Percentiles rank a stretch among this genome's conserved stretches.
Evolutionary conservation across 2,113 vertebrate species (phyloP).

Genomic region (Natator depressus): DNA sequence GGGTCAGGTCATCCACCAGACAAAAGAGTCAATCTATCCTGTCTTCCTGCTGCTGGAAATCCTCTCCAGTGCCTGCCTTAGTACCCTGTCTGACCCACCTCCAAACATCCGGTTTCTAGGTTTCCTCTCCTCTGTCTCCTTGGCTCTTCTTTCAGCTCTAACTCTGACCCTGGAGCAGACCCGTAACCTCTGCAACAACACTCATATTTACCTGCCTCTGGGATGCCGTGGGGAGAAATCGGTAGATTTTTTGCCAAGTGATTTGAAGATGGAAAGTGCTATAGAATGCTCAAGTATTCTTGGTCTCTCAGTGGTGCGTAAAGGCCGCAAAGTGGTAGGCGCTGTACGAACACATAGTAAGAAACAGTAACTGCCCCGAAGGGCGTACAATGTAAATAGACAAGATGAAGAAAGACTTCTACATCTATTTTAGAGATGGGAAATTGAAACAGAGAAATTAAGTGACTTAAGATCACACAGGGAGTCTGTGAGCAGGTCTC

Average conservation of each 20-base stretch:
- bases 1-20: not conserved
- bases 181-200: accelerated
- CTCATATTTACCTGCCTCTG: accelerated
- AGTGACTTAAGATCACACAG: not conserved
- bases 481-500: too few species aligned
- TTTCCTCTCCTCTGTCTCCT: not conserved
- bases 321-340: not conserved
- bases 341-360: not conserved
- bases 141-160: accelerated
- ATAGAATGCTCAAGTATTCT: not conserved
- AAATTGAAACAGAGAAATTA: not conserved
- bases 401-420: accelerated
- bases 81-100: not conserved
- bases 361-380: not conserved
- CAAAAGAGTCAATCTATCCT: not conserved
- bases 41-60: not conserved
- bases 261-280: not conserved
- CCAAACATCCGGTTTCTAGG: not conserved
- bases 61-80: not conserved
- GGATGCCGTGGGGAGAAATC: accelerated
- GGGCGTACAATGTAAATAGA: not conserved
- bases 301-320: not conserved
- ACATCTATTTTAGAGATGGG: accelerated
- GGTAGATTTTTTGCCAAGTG: accelerated
- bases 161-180: accelerated